Evolutionary conservation across 2,888 invertebrate genomes (phyloP), one percentile per base, ranked within the genome.

Genomic region (Eupithecia inturbata): DNA sequence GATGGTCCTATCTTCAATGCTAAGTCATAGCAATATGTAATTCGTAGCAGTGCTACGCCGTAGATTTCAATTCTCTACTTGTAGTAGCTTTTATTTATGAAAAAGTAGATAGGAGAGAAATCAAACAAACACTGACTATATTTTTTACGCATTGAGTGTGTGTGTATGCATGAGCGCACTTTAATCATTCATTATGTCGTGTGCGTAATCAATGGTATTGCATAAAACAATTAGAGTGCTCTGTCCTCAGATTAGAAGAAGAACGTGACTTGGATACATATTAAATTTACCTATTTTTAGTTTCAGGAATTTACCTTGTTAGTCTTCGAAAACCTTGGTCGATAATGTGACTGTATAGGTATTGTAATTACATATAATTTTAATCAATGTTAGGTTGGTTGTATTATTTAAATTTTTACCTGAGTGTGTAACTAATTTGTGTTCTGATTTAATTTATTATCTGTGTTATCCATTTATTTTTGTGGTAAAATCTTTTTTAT

Each of bases 181-280:
- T 64, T 33, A n/a, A 39, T 4, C 33, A 66, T 22, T 14, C n/a
- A 39, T 26, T 62, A 9, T 62, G 66, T 22, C 39, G 66, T 73
- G 72, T 74, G 68, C 41, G 49, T 49, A 39, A 71, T 71, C 68
- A 68, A 68, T 66, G 28, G 64, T 74, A 45, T 68, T 74, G 39
- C 68, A 66, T 28, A 75, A 74, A 78, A 76, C 73, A 74, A 76
- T 76, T 71, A 71, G 28, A n/a, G 22, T 60, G 19, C 16, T 60
- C 41, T 66, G 66, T 39, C 36, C 57, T 26, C 41, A 67, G 67
- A 71, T 67, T 57, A 67, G 22, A 57, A 60, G 36, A 28, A 31
- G 60, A 71, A 67, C 71, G 57, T 67, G 71, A 71, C 71, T 71
- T 66, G 66, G 26, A 57, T 66, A 22, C 49, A 70, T 22, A 39